phyloP scores from a whole-genome alignment of 2,797 vertebrate species.

The Liparis tanakae region DNA sequence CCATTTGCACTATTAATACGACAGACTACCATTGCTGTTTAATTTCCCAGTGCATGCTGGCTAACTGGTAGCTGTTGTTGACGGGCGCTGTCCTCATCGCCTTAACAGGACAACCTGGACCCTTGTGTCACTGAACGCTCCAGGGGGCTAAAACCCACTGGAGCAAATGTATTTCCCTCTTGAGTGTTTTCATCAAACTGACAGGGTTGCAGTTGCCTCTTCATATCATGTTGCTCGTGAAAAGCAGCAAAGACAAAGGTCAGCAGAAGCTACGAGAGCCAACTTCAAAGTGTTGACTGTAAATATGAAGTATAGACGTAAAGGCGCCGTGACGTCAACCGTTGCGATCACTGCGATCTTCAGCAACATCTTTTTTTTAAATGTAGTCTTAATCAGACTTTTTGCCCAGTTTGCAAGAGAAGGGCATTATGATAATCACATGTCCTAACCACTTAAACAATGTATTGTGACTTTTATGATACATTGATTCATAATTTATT shows the following conservation, averaged over 20 bases:
- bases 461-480: not conserved
- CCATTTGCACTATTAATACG: not conserved
- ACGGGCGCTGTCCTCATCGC: not conserved
- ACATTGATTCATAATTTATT: not conserved
- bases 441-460: not conserved
- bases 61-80: not conserved
- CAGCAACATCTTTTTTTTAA: not conserved
- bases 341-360: not conserved
- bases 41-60: not conserved
- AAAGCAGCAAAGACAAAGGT: constrained; percentile 19
- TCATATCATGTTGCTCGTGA: constrained; percentile 11
- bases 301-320: too few relatives aligned
- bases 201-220: constrained; percentile 10
- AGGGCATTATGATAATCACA: not conserved
- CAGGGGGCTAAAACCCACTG: not conserved
- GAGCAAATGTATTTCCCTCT: not conserved
- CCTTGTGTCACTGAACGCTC: not conserved
- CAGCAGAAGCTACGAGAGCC: not conserved
- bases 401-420: not conserved
- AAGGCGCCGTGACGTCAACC: not conserved
- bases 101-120: constrained; percentile 27
- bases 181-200: constrained; percentile 17
- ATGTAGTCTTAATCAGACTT: not conserved
- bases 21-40: not conserved
- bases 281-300: not conserved